These are phyloP conservation scores for Chaetura pelagica DNA, from an alignment of 2,113 vertebrate genomes.

Conservation along the genomic window DNA sequence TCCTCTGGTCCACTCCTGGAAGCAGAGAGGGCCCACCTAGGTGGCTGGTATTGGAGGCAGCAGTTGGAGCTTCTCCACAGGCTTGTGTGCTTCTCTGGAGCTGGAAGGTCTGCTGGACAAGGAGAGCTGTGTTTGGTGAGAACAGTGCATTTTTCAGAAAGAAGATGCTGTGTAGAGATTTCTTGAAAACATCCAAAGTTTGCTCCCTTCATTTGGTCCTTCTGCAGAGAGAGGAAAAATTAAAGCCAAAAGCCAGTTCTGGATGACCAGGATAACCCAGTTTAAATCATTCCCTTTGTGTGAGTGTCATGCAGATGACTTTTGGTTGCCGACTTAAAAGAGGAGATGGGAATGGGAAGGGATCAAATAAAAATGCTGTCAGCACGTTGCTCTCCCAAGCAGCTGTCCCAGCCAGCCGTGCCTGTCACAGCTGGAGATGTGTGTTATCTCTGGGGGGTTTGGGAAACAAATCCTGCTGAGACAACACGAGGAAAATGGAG, in stretches of 20 bases:
- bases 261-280: not conserved
- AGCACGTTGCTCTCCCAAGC: not conserved
- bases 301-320: not conserved
- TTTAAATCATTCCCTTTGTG: not conserved
- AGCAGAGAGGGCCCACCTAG: not conserved
- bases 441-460: not conserved
- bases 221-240: not conserved
- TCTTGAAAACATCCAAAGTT: not conserved
- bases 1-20: not conserved
- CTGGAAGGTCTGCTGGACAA: not conserved
- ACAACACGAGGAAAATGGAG: not conserved
- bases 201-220: not conserved
- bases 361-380: not conserved
- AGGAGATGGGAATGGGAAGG: not conserved
- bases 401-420: rapidly evolving
- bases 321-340: not conserved
- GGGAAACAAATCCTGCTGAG: not conserved
- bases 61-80: rapidly evolving
- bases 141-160: not conserved
- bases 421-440: not conserved
- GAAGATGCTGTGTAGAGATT: not conserved
- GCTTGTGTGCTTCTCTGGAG: not conserved
- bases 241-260: not conserved
- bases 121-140: not conserved
- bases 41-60: not conserved